Conservation (phyloP, 1,140 invertebrate genomes). For the Microplitis demolitor region DNA sequence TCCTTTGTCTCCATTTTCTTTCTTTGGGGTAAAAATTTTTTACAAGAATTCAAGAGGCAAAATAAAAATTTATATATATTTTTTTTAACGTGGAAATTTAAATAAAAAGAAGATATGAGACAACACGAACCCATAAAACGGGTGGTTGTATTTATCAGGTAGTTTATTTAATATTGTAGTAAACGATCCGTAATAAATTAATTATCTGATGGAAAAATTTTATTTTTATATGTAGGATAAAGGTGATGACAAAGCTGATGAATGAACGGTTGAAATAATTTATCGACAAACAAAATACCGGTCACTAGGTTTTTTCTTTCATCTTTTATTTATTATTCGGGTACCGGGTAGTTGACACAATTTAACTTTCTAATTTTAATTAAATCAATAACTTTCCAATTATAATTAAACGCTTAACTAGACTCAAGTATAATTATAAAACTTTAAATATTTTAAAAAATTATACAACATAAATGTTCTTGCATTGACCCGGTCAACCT, state of each 20-base stretch:
- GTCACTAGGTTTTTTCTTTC: no score
- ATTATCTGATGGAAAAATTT: constrained; percentile 1
- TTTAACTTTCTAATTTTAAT: neutral
- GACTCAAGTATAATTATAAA: no score
- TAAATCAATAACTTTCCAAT: neutral
- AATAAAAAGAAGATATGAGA: neutral
- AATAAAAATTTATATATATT: no score
- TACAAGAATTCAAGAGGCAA: no score
- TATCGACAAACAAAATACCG: neutral
- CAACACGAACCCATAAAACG: neutral
- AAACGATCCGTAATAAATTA: neutral
- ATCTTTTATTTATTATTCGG: no score
- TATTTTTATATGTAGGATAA: neutral
- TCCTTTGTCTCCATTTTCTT: no score
- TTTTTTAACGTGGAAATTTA: neutral
- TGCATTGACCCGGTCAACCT: no score
- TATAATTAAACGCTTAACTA: no score
- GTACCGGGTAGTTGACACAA: no score
- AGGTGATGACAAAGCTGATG: neutral
- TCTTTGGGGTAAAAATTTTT: no score
- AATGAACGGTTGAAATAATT: neutral
- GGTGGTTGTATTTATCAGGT: constrained; percentile 14
- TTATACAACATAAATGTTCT: no score
- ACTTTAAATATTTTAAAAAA: no score
- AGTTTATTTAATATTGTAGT: neutral